Evolutionary conservation across 2,797 vertebrate genomes (phyloP).

Genomic region (Perodicticus potto): DNA sequence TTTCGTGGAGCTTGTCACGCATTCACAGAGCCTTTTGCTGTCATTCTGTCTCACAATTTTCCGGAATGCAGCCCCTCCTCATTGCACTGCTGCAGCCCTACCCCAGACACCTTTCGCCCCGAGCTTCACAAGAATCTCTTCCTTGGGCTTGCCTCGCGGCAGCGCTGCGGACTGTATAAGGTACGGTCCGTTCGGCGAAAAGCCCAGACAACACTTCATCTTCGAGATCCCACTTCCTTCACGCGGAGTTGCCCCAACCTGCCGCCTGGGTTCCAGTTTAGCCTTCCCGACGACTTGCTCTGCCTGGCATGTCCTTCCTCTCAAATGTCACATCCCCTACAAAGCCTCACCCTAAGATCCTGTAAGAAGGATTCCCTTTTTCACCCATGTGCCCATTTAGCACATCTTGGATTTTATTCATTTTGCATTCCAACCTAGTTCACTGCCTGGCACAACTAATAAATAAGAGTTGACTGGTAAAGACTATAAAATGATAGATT

Average conservation of each 20-base stretch:
- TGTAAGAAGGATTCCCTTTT: slow-evolving; percentile 53
- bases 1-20: slow-evolving; percentile 40
- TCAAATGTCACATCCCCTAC: slow-evolving; percentile 62
- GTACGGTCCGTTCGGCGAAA: slow-evolving; percentile 42
- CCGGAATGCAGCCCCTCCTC: background rate
- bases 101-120: background rate
- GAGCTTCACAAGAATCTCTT: background rate
- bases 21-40: background rate
- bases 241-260: background rate
- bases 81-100: background rate
- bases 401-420: slow-evolving; percentile 47
- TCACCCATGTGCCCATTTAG: slow-evolving; percentile 45
- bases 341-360: slow-evolving; percentile 61
- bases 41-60: background rate
- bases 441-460: slow-evolving; percentile 23
- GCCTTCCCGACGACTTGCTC: slow-evolving; percentile 16
- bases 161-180: background rate
- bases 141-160: slow-evolving; percentile 11
- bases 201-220: background rate
- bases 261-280: slow-evolving; percentile 45
- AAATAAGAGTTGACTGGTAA: slow-evolving; percentile 48
- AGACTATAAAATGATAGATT: slow-evolving; percentile 59
- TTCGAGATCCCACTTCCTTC: slow-evolving; percentile 30
- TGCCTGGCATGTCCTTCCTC: slow-evolving; percentile 50
- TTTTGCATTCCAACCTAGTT: slow-evolving; percentile 55